phyloP scores from a whole-genome alignment of 2,797 vertebrate genomes.

The Mastacembelus armatus region DNA sequence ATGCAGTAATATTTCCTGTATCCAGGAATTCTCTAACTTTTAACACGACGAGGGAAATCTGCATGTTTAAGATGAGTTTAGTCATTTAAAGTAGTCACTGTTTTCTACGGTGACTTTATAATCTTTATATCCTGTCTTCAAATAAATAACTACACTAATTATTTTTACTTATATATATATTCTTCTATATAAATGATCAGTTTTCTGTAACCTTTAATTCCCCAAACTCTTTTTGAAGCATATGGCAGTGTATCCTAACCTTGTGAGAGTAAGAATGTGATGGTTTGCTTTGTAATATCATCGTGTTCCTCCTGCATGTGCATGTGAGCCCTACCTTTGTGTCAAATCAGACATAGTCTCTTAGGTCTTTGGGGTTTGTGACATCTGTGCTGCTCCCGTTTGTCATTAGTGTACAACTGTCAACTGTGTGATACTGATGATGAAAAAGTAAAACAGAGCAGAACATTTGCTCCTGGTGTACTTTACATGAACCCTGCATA shows the following conservation, averaged over 20 bases:
- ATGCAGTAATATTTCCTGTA: too few species aligned
- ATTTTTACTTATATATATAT: too few species aligned
- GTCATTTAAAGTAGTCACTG: too few species aligned
- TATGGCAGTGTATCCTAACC: slow-evolving; percentile 1
- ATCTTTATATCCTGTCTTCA: too few species aligned
- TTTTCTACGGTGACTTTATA: too few species aligned
- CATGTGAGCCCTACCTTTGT: not conserved
- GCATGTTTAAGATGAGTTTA: too few species aligned
- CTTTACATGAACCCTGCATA: too few species aligned
- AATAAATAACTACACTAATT: too few species aligned
- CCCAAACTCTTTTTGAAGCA: not conserved
- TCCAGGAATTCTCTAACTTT: too few species aligned
- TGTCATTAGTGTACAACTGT: not conserved
- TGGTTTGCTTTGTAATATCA: slow-evolving; percentile 2
- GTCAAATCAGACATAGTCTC: not conserved
- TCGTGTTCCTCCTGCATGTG: not conserved
- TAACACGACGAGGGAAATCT: too few species aligned
- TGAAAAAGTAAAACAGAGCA: slow-evolving; percentile 5
- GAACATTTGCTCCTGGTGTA: not conserved
- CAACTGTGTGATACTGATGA: not conserved
- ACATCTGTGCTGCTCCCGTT: not conserved
- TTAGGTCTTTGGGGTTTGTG: not conserved
- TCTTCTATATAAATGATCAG: not conserved
- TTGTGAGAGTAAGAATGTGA: not conserved
- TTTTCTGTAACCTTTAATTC: not conserved